phyloP scores from a whole-genome alignment of 2,113 vertebrate genomes.

The Chaetura pelagica region DNA sequence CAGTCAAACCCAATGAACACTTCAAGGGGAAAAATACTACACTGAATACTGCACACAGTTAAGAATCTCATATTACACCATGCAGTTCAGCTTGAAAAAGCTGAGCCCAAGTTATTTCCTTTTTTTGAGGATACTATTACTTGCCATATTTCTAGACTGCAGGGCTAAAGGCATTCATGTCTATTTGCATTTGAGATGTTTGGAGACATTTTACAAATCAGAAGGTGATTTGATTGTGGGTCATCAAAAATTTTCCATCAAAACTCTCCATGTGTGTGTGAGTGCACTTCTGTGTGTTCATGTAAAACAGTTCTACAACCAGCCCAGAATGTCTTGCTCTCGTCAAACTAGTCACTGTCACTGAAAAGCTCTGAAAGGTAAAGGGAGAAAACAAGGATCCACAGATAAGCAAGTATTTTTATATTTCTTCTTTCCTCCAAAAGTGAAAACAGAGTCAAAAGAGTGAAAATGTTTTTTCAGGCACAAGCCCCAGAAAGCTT shows the following conservation, averaged over 20 bases:
- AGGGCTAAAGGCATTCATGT: background rate
- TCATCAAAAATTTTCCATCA: background rate
- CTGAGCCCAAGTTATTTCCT: background rate
- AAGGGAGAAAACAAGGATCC: background rate
- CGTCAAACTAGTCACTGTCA: background rate
- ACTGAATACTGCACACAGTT: background rate
- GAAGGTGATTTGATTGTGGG: background rate
- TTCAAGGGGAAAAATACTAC: background rate
- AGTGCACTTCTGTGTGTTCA: fast-evolving
- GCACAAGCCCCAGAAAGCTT: background rate
- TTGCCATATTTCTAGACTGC: background rate
- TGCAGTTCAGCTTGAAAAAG: background rate
- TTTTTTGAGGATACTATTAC: background rate
- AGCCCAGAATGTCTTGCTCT: background rate
- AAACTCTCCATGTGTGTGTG: background rate
- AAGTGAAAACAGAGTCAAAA: background rate
- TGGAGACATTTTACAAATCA: background rate
- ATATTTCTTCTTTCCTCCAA: background rate
- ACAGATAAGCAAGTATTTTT: background rate
- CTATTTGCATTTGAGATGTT: background rate
- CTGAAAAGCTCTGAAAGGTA: background rate
- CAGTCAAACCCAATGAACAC: background rate
- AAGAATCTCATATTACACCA: background rate
- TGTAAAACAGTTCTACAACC: background rate
- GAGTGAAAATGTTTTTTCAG: background rate